Evolutionary conservation across 2,888 invertebrate genomes (phyloP).

Genomic region (Gastracanthus pulcherrimus): DNA sequence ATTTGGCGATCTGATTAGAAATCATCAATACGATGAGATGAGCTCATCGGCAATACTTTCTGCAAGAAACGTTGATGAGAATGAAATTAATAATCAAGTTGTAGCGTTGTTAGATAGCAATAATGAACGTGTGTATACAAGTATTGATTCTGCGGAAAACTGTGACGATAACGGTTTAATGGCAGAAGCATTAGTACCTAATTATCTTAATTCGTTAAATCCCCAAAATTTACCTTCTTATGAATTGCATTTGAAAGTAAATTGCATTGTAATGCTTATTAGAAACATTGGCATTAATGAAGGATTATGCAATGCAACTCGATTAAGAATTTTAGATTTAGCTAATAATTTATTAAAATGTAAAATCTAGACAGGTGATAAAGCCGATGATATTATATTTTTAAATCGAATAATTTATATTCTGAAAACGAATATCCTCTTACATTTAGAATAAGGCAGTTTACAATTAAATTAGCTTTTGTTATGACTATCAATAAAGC

Average conservation of each 20-base stretch:
- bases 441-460: slow-evolving; percentile 55
- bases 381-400: slow-evolving; percentile 50
- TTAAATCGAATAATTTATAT: slow-evolving; percentile 54
- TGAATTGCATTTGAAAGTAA: slow-evolving; percentile 54
- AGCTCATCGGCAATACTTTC: slow-evolving; percentile 58
- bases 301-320: slow-evolving; percentile 61
- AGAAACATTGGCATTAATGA: slow-evolving; percentile 58
- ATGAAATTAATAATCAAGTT: slow-evolving; percentile 57
- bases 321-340: slow-evolving; percentile 57
- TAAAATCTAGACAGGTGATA: slow-evolving; percentile 59
- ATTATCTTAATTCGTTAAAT: slow-evolving; percentile 54
- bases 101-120: slow-evolving; percentile 54
- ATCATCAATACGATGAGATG: slow-evolving; percentile 48
- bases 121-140: slow-evolving; percentile 55
- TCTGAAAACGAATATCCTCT: slow-evolving; percentile 56
- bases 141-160: slow-evolving; percentile 41
- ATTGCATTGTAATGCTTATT: slow-evolving; percentile 59
- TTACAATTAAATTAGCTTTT: slow-evolving; percentile 59
- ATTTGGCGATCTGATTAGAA: too few species aligned
- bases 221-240: slow-evolving; percentile 55
- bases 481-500: slow-evolving; percentile 61
- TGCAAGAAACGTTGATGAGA: slow-evolving; percentile 58
- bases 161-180: slow-evolving; percentile 44
- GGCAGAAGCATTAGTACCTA: slow-evolving; percentile 41
- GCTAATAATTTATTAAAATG: slow-evolving; percentile 54